A percentile compares a stretch with the other conserved stretches of the same genome.
These are phyloP conservation scores for Takifugu bimaculatus DNA, from an alignment of 2,113 vertebrate species.

Conservation along the genomic window DNA sequence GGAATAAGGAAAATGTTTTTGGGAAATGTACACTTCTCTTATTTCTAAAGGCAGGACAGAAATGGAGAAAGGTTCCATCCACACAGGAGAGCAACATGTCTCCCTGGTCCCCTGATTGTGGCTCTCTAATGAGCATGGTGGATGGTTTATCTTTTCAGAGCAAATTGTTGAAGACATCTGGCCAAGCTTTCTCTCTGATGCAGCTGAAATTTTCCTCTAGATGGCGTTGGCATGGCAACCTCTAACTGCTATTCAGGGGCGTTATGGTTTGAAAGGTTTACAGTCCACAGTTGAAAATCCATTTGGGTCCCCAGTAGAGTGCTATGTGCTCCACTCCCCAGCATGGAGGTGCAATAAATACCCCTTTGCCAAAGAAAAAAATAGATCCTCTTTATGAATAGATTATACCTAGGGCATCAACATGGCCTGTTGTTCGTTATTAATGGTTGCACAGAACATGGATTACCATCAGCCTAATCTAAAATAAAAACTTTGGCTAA, in stretches of 20 bases:
- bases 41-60: conserved; percentile 21
- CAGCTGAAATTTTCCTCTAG: conserved; percentile 88
- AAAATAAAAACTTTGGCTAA: conserved; percentile 14
- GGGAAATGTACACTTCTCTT: conserved; percentile 10
- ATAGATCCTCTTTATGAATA: conserved; percentile 74
- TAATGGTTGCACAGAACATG: conserved; percentile 44
- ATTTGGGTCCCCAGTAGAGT: conserved; percentile 91
- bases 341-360: conserved; percentile 77
- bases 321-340: conserved; percentile 65
- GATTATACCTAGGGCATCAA: conserved; percentile 67
- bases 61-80: conserved; percentile 19
- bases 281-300: conserved; percentile 96
- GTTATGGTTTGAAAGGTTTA: conserved; percentile 90
- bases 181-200: conserved; percentile 90
- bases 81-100: conserved; percentile 73
- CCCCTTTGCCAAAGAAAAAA: conserved; percentile 63
- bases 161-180: conserved; percentile 99
- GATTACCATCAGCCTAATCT: conserved; percentile 34
- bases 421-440: conserved; percentile 56
- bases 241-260: conserved; percentile 93
- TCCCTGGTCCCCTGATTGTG: conserved; percentile 84
- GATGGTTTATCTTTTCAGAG: conserved; percentile 89
- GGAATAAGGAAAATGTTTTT: no score
- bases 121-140: conserved; percentile 89
- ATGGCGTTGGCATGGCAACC: conserved; percentile 98